These are phyloP conservation scores for Acrobasis consociella DNA, from an alignment of 2,888 invertebrate genomes.

Conservation along the genomic window DNA sequence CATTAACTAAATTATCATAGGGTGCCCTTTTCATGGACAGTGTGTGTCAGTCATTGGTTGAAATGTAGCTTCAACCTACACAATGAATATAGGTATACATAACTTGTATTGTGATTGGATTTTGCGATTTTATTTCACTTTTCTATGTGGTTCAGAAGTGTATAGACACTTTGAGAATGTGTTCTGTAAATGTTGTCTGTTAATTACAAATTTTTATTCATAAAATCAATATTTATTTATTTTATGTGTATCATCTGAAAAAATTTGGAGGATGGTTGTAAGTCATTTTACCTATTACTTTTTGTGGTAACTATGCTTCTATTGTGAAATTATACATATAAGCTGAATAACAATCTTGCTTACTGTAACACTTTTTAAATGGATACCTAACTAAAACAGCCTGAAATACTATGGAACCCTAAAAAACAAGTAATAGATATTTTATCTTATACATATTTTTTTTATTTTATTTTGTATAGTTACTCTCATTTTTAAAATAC, in stretches of 20 bases:
- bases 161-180: background rate
- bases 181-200: slow-evolving; percentile 8
- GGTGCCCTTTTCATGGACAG: slow-evolving; percentile 48
- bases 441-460: too few species aligned
- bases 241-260: background rate
- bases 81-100: slow-evolving; percentile 52
- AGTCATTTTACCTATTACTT: too few species aligned
- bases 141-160: slow-evolving; percentile 2
- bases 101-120: slow-evolving; percentile 16
- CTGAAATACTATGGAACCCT: too few species aligned
- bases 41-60: slow-evolving; percentile 62
- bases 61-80: slow-evolving; percentile 50
- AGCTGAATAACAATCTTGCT: too few species aligned
- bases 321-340: too few species aligned
- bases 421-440: too few species aligned
- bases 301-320: too few species aligned
- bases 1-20: slow-evolving; percentile 62
- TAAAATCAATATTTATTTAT: slow-evolving; percentile 16
- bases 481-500: too few species aligned
- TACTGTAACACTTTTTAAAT: too few species aligned
- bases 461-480: too few species aligned
- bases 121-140: slow-evolving; percentile 26
- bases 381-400: too few species aligned
- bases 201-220: background rate
- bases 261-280: background rate